These are phyloP conservation scores for Thaleichthys pacificus DNA, from an alignment of 2,797 vertebrate genomes.

Conservation along the genomic window DNA sequence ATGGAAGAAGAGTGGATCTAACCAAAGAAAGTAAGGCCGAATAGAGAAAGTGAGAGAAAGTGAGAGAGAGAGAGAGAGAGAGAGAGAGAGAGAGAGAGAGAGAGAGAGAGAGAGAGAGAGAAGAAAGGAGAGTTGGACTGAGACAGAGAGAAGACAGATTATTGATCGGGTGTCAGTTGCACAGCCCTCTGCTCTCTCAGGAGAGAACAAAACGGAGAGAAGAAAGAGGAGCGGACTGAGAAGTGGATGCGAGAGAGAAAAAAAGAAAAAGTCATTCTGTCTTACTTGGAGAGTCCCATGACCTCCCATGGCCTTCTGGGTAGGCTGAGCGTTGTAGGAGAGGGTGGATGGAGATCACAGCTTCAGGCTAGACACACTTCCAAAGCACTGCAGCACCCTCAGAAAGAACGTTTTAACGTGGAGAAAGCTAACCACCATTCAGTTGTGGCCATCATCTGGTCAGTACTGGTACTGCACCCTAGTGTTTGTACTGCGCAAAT, in stretches of 20 bases:
- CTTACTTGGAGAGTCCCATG: slow-evolving; percentile 38
- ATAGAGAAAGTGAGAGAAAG: neutral
- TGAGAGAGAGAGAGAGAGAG: neutral
- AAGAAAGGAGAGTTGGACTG: slow-evolving; percentile 6
- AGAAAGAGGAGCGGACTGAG: slow-evolving; percentile 22
- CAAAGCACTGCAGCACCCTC: no score
- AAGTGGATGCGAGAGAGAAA: slow-evolving; percentile 7
- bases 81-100: neutral
- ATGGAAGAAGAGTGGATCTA: no score
- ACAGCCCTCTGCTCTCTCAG: slow-evolving; percentile 25
- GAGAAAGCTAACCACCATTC: neutral
- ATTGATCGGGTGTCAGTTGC: slow-evolving; percentile 57
- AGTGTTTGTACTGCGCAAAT: neutral
- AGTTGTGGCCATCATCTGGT: slow-evolving; percentile 51
- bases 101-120: no score
- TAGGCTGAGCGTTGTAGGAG: slow-evolving; percentile 11
- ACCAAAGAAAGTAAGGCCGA: no score
- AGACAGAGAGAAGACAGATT: slow-evolving; percentile 26
- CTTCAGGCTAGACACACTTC: no score
- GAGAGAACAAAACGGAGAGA: slow-evolving; percentile 1
- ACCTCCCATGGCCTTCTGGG: slow-evolving; percentile 26
- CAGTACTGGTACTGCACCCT: slow-evolving; percentile 5
- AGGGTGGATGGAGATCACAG: no score
- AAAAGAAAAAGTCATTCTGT: slow-evolving; percentile 29
- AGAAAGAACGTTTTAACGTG: no score